phyloP scores from a whole-genome alignment of 2,113 vertebrate genomes.

The Microtus ochrogaster region DNA sequence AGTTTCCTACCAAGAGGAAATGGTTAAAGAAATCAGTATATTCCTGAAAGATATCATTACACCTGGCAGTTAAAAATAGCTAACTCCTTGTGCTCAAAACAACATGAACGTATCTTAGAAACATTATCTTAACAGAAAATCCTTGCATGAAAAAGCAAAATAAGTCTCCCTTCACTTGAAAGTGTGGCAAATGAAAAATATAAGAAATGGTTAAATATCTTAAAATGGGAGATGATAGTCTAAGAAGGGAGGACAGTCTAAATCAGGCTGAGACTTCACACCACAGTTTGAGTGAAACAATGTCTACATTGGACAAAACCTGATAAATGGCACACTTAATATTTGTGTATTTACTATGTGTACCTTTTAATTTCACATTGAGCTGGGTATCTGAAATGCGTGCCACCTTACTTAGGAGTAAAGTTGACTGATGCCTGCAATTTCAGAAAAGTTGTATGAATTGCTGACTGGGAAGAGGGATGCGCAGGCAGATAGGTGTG shows the following conservation, averaged over 20 bases:
- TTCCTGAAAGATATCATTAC: neutral
- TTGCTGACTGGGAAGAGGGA: neutral
- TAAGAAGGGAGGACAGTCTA: neutral
- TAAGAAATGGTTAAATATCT: neutral
- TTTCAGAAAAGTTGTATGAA: constrained; percentile 33
- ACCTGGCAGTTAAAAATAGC: neutral
- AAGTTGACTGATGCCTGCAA: neutral
- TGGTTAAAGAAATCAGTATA: constrained; percentile 24
- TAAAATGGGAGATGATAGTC: neutral
- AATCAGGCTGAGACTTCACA: neutral
- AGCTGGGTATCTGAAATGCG: neutral
- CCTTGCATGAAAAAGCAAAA: neutral
- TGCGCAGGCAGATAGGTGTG: neutral
- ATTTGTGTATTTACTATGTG: neutral
- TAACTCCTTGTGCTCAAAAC: constrained; percentile 10
- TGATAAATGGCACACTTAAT: neutral
- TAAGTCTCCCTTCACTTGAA: neutral
- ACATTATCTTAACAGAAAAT: neutral
- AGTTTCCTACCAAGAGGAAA: constrained; percentile 31
- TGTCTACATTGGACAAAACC: constrained; percentile 7
- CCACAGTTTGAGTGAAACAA: neutral
- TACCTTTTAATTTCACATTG: neutral
- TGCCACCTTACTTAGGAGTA: neutral
- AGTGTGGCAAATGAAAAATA: neutral
- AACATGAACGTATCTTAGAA: neutral